These are phyloP conservation scores for Chlorocebus sabaeus DNA, from an alignment of 2,113 vertebrate genomes.

Conservation along the genomic window DNA sequence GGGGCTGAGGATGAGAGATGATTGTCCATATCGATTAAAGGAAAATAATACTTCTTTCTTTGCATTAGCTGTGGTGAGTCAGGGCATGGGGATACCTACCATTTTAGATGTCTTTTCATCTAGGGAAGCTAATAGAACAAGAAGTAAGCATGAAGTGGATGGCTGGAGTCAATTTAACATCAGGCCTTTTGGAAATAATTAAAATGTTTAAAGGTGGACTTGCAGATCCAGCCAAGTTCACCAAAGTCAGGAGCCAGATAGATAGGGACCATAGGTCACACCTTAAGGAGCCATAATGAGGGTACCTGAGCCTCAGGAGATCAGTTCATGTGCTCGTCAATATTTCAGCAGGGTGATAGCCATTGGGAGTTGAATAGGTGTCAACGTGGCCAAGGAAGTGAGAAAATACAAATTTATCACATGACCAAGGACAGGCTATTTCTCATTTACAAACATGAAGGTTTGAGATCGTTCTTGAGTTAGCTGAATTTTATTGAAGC, in stretches of 20 bases:
- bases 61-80: neutral
- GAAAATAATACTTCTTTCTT: neutral
- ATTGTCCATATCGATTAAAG: neutral
- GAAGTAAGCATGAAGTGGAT: neutral
- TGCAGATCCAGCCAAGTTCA: neutral
- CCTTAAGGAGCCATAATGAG: neutral
- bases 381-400: neutral
- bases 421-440: neutral
- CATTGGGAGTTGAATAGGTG: neutral
- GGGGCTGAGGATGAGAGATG: neutral
- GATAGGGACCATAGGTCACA: neutral
- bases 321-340: neutral
- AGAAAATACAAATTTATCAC: neutral
- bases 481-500: neutral
- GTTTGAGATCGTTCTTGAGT: neutral
- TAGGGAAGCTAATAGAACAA: neutral
- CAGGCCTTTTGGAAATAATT: neutral
- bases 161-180: neutral
- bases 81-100: fast-evolving
- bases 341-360: neutral
- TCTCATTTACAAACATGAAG: neutral
- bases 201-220: neutral
- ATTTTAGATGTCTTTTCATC: neutral
- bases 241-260: no score
- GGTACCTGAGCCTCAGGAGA: fast-evolving